Evolutionary conservation across 2,113 vertebrate species (phyloP).

Genomic region (Dryoscopus gambensis): DNA sequence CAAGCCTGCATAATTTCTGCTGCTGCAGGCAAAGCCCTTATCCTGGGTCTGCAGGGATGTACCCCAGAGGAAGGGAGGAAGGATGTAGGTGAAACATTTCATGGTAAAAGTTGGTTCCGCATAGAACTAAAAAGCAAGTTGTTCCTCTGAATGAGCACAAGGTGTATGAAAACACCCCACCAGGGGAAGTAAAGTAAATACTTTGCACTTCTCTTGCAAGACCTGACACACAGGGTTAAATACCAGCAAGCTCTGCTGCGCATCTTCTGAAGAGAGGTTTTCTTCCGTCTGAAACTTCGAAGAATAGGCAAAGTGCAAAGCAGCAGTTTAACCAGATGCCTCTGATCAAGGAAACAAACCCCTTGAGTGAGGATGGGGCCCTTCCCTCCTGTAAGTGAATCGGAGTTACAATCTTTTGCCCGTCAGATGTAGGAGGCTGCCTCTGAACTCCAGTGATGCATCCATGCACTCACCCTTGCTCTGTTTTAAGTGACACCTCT

Average conservation of each 20-base stretch:
- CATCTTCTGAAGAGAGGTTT: not conserved
- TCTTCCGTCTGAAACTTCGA: not conserved
- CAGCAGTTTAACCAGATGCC: not conserved
- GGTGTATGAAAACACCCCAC: not conserved
- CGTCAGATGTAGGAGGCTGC: not conserved
- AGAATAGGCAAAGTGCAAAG: not conserved
- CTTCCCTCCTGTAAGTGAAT: not conserved
- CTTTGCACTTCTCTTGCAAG: not conserved
- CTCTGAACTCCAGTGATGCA: not conserved
- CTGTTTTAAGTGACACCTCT: not conserved
- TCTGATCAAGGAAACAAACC: not conserved
- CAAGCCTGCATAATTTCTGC: not conserved
- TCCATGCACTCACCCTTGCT: not conserved
- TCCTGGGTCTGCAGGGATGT: not conserved
- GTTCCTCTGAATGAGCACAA: not conserved
- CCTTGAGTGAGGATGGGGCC: not conserved
- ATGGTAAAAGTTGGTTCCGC: not conserved
- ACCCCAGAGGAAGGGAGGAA: not conserved
- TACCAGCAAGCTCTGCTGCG: accelerated
- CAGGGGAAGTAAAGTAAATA: not conserved
- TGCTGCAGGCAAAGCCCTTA: not conserved
- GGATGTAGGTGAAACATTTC: not conserved
- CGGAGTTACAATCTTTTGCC: not conserved
- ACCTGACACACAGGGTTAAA: not conserved
- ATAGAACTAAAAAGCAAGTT: not conserved